Conservation (phyloP, 1,140 invertebrate genomes). For the Tetraneura akinire region DNA sequence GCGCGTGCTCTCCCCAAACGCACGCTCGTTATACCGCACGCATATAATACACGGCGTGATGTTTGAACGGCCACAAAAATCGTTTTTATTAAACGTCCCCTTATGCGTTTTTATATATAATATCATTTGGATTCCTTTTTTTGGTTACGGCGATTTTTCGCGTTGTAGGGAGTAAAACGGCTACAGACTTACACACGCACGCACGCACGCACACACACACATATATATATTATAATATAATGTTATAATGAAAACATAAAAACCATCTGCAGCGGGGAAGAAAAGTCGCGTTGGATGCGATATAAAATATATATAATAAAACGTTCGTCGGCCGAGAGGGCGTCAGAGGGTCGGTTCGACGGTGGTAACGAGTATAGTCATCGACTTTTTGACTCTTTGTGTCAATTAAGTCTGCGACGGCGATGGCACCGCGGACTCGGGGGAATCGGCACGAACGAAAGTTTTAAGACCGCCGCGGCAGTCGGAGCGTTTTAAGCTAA, state of each 20-base stretch:
- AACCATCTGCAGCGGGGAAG: slow-evolving; percentile 18
- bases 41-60: too few relatives aligned
- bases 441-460: not conserved
- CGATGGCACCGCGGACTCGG: not conserved
- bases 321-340: not conserved
- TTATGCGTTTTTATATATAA: not conserved
- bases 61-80: not conserved
- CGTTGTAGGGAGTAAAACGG: not conserved
- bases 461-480: not conserved
- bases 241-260: slow-evolving; percentile 35
- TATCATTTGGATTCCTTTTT: slow-evolving; percentile 7
- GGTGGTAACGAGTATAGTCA: not conserved
- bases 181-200: not conserved
- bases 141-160: slow-evolving; percentile 10
- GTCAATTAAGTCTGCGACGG: slow-evolving; percentile 15
- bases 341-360: not conserved
- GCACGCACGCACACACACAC: not conserved
- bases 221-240: too few relatives aligned
- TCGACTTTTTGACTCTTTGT: slow-evolving; percentile 36
- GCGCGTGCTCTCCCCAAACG: not conserved
- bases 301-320: not conserved
- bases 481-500: slow-evolving; percentile 26
- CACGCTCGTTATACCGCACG: not conserved
- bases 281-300: not conserved
- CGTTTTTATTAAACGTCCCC: slow-evolving; percentile 24